A percentile compares a stretch with the other conserved stretches of the same genome.
phyloP scores from a whole-genome alignment of 2,113 vertebrate species.

The Fulica atra region DNA sequence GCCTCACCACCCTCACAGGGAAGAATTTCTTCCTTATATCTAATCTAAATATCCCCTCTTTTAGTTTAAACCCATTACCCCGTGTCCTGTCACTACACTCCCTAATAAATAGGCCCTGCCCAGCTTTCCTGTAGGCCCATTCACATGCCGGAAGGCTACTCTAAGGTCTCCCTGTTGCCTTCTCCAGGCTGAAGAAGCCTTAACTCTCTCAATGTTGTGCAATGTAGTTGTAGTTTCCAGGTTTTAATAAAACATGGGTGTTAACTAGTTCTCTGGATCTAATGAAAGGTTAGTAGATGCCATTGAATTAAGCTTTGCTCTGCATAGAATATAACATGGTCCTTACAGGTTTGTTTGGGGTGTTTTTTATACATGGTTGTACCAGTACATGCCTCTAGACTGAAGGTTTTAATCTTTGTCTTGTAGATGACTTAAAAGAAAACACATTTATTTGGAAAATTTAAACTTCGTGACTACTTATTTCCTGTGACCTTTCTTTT shows the following conservation, averaged over 20 bases:
- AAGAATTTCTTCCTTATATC: no score
- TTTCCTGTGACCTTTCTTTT: background rate
- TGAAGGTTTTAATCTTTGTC: background rate
- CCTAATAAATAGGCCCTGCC: no score
- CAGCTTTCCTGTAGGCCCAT: no score
- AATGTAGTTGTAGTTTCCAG: background rate
- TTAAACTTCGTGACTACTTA: background rate
- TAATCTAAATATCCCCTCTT: no score
- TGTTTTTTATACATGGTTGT: background rate
- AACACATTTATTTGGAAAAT: background rate
- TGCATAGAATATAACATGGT: background rate
- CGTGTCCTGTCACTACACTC: no score
- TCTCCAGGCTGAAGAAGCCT: no score
- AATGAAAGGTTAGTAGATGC: background rate
- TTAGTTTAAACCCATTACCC: no score
- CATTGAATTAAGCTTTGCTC: background rate
- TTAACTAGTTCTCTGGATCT: background rate
- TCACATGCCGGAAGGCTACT: no score
- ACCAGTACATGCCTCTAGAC: background rate
- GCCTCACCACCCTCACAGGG: no score
- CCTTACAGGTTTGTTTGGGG: background rate
- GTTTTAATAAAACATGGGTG: background rate
- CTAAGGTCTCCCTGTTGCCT: no score
- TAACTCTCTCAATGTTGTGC: background rate
- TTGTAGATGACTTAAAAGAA: background rate